Evolutionary conservation across 2,797 vertebrate genomes (phyloP).

Genomic region (Sebastes nivosus): DNA sequence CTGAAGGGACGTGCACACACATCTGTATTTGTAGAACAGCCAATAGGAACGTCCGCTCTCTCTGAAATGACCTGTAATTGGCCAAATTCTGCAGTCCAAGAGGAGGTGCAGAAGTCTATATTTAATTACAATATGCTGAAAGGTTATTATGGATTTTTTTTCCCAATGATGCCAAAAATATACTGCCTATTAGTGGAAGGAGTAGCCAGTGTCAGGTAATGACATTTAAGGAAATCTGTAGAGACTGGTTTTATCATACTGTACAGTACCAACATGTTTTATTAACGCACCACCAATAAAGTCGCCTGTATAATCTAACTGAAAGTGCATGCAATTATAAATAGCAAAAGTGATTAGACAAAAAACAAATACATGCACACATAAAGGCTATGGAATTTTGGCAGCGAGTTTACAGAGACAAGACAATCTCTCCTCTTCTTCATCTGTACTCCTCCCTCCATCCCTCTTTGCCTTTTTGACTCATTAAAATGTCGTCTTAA

Average conservation of each 20-base stretch:
- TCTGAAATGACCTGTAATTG: too few relatives aligned
- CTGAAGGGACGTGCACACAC: too few relatives aligned
- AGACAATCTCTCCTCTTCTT: background rate
- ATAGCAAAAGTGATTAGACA: background rate
- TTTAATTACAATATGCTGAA: too few relatives aligned
- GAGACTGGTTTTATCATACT: background rate
- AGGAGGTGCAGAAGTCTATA: too few relatives aligned
- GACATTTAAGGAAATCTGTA: too few relatives aligned
- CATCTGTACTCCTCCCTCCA: background rate
- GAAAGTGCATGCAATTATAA: background rate
- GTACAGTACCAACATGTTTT: background rate
- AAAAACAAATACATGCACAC: background rate
- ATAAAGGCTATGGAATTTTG: background rate
- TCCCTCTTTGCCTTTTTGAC: slow-evolving; percentile 39
- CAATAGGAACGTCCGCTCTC: too few relatives aligned
- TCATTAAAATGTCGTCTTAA: slow-evolving; percentile 62
- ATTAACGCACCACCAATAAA: background rate
- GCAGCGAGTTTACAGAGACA: background rate
- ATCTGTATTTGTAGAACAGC: too few relatives aligned
- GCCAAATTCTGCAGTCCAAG: too few relatives aligned
- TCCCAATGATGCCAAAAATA: too few relatives aligned
- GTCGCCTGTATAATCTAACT: background rate
- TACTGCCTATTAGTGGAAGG: too few relatives aligned
- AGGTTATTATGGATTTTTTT: too few relatives aligned
- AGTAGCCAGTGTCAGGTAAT: too few relatives aligned